Percentiles rank a stretch among this genome's conserved stretches.
phyloP scores from a whole-genome alignment of 2,113 vertebrate species.

The Maccullochella peelii region DNA sequence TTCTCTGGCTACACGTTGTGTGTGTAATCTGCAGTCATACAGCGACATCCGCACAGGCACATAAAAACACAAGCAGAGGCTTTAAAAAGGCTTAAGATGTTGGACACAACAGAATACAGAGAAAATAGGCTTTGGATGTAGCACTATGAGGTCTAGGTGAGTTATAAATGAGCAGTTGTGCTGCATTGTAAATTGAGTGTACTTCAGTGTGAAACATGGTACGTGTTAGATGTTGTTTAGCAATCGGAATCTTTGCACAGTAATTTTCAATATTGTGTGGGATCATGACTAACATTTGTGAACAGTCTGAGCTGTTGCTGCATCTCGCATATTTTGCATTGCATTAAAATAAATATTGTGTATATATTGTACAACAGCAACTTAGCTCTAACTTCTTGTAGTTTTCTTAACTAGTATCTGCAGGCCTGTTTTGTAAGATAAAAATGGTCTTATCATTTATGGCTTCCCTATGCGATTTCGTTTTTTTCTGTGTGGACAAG shows the following conservation, averaged over 20 bases:
- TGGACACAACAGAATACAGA: slow-evolving; percentile 57
- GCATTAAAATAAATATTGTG: background rate
- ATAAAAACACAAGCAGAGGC: background rate
- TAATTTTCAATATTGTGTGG: background rate
- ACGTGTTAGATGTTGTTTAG: background rate
- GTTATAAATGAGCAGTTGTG: slow-evolving; percentile 48
- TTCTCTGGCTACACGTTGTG: slow-evolving; percentile 45
- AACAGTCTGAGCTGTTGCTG: background rate
- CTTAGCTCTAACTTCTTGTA: background rate
- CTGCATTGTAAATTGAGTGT: slow-evolving; percentile 10
- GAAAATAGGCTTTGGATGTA: slow-evolving; percentile 58
- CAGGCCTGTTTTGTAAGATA: background rate
- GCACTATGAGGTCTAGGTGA: slow-evolving; percentile 46
- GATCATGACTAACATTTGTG: background rate
- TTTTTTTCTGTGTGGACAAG: background rate
- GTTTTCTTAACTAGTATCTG: background rate
- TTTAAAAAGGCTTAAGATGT: slow-evolving; percentile 72
- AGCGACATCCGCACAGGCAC: slow-evolving; percentile 20
- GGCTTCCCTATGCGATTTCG: background rate
- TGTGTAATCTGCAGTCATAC: slow-evolving; percentile 66
- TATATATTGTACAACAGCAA: background rate
- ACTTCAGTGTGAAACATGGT: slow-evolving; percentile 1
- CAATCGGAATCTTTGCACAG: background rate
- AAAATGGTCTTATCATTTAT: background rate
- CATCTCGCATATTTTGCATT: background rate